Evolutionary conservation across 2,888 invertebrate genomes (phyloP), one percentile per base, ranked within the genome.

Genomic region (Desoria tigrina): DNA sequence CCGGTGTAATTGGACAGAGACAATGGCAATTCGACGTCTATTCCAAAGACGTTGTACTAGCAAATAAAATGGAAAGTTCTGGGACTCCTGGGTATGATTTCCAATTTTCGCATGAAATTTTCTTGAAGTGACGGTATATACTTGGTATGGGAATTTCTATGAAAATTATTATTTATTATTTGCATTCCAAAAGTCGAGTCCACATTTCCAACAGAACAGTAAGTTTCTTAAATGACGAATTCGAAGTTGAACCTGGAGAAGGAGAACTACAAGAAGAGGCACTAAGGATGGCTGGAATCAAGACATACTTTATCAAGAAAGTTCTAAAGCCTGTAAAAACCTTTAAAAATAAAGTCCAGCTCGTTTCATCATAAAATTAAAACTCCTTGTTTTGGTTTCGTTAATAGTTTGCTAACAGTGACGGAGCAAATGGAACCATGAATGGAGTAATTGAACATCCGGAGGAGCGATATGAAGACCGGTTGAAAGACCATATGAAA

Each of bases 21-120:
- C 94, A 95, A 80, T 95, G 94, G 94, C 95, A 95, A 82, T 95
- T 93, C 80, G 95, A 95, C 79, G 94, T 95, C 45, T 93, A 95
- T 82, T 94, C 94, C 75, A 90, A 92, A 78, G 95, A 95, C 79
- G 95, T 95, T 37, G 94, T 92, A 79, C 84, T 95, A 69, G 95
- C 95, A 60, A 95, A 95, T 81, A 93, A 94, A 83, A 94, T 95
- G 94, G 95, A 95, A 82, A 93, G 93, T 83, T 92, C 92, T 77
- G 95, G 95, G 68, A 86, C 88, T 83, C 92, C 94, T 11, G 95
- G 94, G 94, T 94, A 86, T 71, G 23, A 45, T 9, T 16, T 45
- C 45, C 4, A 18, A 45, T 45, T 39, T 39, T 39, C 16, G 39
- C 16, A 39, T 39, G n/a, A n/a, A n/a, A n/a, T n/a, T n/a, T 11